phyloP scores from a whole-genome alignment of 2,797 vertebrate genomes.

The Poecilia wingei region DNA sequence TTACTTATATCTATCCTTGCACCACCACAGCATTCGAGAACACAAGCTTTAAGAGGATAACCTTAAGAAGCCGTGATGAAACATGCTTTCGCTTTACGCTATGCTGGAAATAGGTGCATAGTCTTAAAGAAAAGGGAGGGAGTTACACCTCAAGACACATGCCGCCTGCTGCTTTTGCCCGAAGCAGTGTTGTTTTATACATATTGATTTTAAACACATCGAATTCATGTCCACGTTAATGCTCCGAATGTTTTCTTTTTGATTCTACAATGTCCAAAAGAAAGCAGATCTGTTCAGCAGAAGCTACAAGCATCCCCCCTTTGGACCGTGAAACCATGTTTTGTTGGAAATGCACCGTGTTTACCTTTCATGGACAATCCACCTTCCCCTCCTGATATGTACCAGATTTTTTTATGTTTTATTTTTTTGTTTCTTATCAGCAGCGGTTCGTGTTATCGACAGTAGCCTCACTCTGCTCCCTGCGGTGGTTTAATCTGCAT shows the following conservation, averaged over 20 bases:
- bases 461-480: slow-evolving; percentile 24
- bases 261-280: slow-evolving; percentile 22
- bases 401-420: not conserved
- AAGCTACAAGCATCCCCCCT: slow-evolving; percentile 9
- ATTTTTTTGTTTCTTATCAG: slow-evolving; percentile 48
- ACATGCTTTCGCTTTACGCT: slow-evolving; percentile 12
- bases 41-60: slow-evolving; percentile 19
- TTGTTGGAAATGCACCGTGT: slow-evolving; percentile 40
- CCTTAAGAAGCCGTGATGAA: not conserved
- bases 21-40: too few relatives aligned
- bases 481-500: slow-evolving; percentile 40
- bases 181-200: not conserved
- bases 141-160: not conserved
- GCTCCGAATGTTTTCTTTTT: slow-evolving; percentile 10
- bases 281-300: slow-evolving; percentile 34
- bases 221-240: slow-evolving; percentile 10
- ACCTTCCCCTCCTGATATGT: slow-evolving; percentile 25
- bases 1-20: too few relatives aligned
- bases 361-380: slow-evolving; percentile 23
- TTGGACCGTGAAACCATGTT: slow-evolving; percentile 29
- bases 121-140: not conserved
- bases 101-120: slow-evolving; percentile 1
- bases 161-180: slow-evolving; percentile 10
- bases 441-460: slow-evolving; percentile 29
- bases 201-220: not conserved